Base-by-base conservation (phyloP, 2,888 invertebrate species). In the Patella depressa region DNA sequence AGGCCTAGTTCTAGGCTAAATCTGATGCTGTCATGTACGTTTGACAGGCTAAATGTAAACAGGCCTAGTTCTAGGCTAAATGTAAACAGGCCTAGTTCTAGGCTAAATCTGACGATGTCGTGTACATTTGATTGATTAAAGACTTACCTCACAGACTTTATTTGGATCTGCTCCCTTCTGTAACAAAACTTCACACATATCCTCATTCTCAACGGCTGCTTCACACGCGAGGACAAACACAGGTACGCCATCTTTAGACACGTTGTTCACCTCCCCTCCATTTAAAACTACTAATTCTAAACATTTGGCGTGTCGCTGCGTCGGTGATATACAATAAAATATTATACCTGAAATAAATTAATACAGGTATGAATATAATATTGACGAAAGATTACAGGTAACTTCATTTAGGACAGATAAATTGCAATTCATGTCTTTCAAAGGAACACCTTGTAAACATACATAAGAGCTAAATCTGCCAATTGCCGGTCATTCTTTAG, bases 231-330 rank as follows among this genome's bases (percentile, higher is more conserved):
- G 77, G 14, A 90, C 81, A 75, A 92, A 88, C 9, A 90, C 90
- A 17, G 90, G 90, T 11, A 84, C 84, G 15, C 91, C 91, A 77
- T 91, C 89, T 55, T 88, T 89, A 29, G 88, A 84, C 69, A 84
- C 84, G 79, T 89, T 90, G 83, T 92, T 92, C 1, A 90, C 88
- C 70, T 91, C 89, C 3, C 91, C 92, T 14, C 90, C 90, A 82
- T 90, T 84, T 53, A 83, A 79, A 0, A 92, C 82, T 11, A 88
- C 90, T 54, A 92, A 83, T 74, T 91, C 89, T 70, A 91, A 75
- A 81, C 91, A 91, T 75, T 88, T 87, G n/a, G 85, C 84, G 83
- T 92, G 92, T 15, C 92, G 83, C 74, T 90, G 87, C 0, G 91
- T 91, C 11, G 90, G 88, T 17, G 89, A 85, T 57, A 91, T 88